Percentiles rank a stretch among this genome's conserved stretches.
phyloP scores from a whole-genome alignment of 2,113 vertebrate species.

The Eurystomus gularis region DNA sequence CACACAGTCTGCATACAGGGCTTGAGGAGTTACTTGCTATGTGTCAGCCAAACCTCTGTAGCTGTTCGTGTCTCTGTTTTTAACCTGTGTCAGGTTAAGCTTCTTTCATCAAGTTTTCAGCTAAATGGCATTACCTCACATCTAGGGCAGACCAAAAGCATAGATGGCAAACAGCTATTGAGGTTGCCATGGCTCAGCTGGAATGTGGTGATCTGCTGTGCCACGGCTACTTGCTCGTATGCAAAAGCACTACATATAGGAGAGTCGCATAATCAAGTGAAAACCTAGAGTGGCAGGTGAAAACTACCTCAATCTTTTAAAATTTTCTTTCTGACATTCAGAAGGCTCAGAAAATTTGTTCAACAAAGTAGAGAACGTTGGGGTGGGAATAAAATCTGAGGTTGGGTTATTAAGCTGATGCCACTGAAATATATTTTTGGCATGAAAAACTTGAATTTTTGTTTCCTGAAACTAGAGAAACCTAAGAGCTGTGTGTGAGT shows the following conservation, averaged over 20 bases:
- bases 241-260: neutral
- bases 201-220: neutral
- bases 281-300: neutral
- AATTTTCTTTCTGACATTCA: neutral
- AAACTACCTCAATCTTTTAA: neutral
- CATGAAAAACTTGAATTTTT: neutral
- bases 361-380: neutral
- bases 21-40: neutral
- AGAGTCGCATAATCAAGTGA: neutral
- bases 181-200: neutral
- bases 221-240: rapidly evolving
- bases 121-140: neutral
- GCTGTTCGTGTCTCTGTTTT: neutral
- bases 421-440: neutral
- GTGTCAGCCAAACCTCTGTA: neutral
- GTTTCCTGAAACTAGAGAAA: neutral
- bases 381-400: neutral
- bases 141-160: neutral
- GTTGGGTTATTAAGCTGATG: neutral
- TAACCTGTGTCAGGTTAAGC: neutral
- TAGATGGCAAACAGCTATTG: neutral
- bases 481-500: neutral
- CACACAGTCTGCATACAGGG: rapidly evolving
- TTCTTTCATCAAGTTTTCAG: slow-evolving; percentile 8
- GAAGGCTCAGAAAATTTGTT: neutral